Evolutionary conservation across 2,797 vertebrate genomes (phyloP).

Genomic region (Danio tinwini): DNA sequence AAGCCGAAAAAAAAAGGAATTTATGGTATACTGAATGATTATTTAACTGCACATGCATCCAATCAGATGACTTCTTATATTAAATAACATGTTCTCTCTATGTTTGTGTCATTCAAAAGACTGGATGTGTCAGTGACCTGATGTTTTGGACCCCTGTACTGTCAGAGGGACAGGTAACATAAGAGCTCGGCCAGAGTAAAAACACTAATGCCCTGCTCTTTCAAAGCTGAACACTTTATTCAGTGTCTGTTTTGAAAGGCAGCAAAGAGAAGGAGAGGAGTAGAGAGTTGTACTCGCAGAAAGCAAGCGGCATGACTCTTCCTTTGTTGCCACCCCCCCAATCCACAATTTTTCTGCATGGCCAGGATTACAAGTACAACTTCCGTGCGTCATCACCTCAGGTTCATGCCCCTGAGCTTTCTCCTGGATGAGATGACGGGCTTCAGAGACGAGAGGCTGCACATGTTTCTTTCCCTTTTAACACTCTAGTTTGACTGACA

Average conservation of each 20-base stretch:
- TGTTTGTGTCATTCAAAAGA: not conserved
- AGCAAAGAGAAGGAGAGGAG: slow-evolving; percentile 19
- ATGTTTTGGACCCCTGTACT: slow-evolving; percentile 30
- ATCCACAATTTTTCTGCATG: slow-evolving; percentile 55
- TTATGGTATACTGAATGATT: too few species aligned
- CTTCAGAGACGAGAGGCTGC: slow-evolving; percentile 55
- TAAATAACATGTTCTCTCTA: too few species aligned
- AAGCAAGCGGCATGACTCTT: slow-evolving; percentile 24
- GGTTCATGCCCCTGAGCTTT: slow-evolving; percentile 63
- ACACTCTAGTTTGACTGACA: slow-evolving; percentile 54
- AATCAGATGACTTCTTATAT: not conserved
- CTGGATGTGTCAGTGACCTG: slow-evolving; percentile 32
- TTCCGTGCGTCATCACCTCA: slow-evolving; percentile 61
- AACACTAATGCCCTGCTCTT: slow-evolving; percentile 42
- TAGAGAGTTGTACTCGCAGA: slow-evolving; percentile 18
- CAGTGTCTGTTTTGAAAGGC: slow-evolving; percentile 31
- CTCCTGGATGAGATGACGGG: slow-evolving; percentile 57
- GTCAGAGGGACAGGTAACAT: slow-evolving; percentile 29
- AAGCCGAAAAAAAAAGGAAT: too few species aligned
- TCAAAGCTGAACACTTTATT: slow-evolving; percentile 28
- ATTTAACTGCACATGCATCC: not conserved
- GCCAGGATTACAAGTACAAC: slow-evolving; percentile 63
- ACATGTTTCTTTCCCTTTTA: slow-evolving; percentile 37
- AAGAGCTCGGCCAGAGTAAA: slow-evolving; percentile 10
- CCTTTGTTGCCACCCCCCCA: slow-evolving; percentile 51